These are phyloP conservation scores for Epinotia demarniana DNA, from an alignment of 2,888 invertebrate genomes.

Conservation along the genomic window DNA sequence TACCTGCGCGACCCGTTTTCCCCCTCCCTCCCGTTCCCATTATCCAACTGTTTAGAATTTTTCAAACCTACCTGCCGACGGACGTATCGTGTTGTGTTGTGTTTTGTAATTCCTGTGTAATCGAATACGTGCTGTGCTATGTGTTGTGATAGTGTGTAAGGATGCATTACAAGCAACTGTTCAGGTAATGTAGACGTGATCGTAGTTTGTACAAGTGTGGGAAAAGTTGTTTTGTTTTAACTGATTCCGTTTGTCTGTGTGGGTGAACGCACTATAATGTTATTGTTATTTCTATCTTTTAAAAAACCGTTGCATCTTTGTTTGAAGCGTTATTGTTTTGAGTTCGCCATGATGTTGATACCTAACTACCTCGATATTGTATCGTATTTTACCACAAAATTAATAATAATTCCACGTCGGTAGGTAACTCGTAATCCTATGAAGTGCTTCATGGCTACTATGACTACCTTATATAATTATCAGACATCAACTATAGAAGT, in stretches of 20 bases:
- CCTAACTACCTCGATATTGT: background rate
- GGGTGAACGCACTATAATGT: background rate
- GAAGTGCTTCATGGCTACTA: background rate
- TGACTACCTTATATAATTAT: background rate
- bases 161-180: constrained; percentile 81
- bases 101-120: constrained; percentile 51
- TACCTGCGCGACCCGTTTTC: constrained; percentile 54
- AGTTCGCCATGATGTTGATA: background rate
- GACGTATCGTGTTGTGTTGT: constrained; percentile 57
- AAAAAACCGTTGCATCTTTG: background rate
- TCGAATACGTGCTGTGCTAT: constrained; percentile 55
- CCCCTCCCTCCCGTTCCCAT: constrained; percentile 56
- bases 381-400: background rate
- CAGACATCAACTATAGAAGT: background rate
- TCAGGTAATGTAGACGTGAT: constrained; percentile 65
- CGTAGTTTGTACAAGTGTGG: constrained; percentile 43
- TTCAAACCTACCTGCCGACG: constrained; percentile 64
- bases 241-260: constrained; percentile 15
- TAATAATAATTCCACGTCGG: background rate
- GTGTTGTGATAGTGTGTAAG: constrained; percentile 64
- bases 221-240: constrained; percentile 30
- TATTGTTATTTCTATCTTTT: constrained; percentile 8
- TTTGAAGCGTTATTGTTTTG: constrained; percentile 1
- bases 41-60: constrained; percentile 67
- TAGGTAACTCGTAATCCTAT: background rate